Evolutionary conservation across 2,888 invertebrate species (phyloP), one percentile per base, ranked within the genome.

Genomic region (Ophion costatus): DNA sequence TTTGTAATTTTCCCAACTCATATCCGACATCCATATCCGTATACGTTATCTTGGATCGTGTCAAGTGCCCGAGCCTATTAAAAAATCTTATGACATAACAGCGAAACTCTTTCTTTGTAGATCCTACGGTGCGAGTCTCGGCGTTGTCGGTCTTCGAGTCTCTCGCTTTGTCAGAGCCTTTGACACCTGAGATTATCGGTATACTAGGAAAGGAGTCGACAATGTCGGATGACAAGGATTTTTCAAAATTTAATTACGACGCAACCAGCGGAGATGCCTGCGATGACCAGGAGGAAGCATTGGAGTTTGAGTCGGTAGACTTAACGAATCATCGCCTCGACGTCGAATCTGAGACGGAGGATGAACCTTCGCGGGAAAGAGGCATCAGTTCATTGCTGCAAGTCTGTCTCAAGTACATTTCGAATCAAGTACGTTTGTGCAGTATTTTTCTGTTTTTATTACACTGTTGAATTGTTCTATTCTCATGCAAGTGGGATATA

Each of bases 121-220:
- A 96, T 94, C 94, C 95, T n/a, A 95, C 96, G 11, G 94, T 97
- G 59, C 96, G 96, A 94, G 97, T 97, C 0, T 96, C 96, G 2
- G 96, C 97, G 0, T 90, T 97, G 69, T 96, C 96, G 86, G 96
- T 96, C 29, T 95, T 97, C 91, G 97, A 97, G 45, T 96, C 96
- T 89, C 94, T 97, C 63, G 94, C 97, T 66, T 95, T 96, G 0
- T 94, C 95, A 0, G 95, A 96, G 80, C 96, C 96, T 0, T 94
- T 95, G 67, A 95, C 96, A 0, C 94, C 95, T 2, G 97, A 97
- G 94, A 95, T 96, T 66, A 92, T 95, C 1, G 94, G 94, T 88
- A 94, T 95, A n/a, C 94, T 96, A 87, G 94, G 95, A 87, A 94
- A 95, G 92, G 94, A 94, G 85, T 88, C 92, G 61, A 89, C 90